phyloP scores from a whole-genome alignment of 1,140 invertebrate species.

The Pseudoatta argentina region DNA sequence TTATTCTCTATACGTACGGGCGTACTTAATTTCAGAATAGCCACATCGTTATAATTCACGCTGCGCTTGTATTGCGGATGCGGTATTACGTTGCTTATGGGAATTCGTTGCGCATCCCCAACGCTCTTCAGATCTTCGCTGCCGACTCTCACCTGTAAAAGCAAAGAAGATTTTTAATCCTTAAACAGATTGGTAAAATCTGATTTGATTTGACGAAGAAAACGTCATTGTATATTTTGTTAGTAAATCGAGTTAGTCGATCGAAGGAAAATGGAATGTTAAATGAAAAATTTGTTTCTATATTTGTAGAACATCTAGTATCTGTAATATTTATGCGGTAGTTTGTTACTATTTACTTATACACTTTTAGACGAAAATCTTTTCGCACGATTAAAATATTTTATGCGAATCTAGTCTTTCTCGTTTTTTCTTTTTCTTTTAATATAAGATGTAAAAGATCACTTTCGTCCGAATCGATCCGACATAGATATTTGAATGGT shows the following conservation, averaged over 20 bases:
- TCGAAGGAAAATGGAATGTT: neutral
- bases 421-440: neutral
- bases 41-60: slow-evolving; percentile 86
- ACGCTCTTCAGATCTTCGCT: slow-evolving; percentile 74
- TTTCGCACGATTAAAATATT: neutral
- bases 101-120: slow-evolving; percentile 76
- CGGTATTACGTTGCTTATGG: slow-evolving; percentile 74
- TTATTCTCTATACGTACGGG: slow-evolving; percentile 75
- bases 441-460: too few species aligned
- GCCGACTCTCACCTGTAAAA: slow-evolving; percentile 76
- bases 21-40: slow-evolving; percentile 83
- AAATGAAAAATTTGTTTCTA: neutral
- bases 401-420: neutral
- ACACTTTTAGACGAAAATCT: neutral
- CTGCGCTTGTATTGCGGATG: slow-evolving; percentile 84
- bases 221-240: neutral
- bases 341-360: too few species aligned
- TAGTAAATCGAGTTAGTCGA: neutral
- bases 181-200: neutral
- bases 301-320: neutral
- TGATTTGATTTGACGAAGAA: neutral
- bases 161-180: neutral
- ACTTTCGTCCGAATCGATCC: neutral
- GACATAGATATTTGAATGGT: neutral
- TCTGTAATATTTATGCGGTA: too few species aligned